Percentiles rank a stretch among this genome's conserved stretches.
These are phyloP conservation scores for Tetanocera ferruginea DNA, from an alignment of 2,888 invertebrate species.

Conservation along the genomic window DNA sequence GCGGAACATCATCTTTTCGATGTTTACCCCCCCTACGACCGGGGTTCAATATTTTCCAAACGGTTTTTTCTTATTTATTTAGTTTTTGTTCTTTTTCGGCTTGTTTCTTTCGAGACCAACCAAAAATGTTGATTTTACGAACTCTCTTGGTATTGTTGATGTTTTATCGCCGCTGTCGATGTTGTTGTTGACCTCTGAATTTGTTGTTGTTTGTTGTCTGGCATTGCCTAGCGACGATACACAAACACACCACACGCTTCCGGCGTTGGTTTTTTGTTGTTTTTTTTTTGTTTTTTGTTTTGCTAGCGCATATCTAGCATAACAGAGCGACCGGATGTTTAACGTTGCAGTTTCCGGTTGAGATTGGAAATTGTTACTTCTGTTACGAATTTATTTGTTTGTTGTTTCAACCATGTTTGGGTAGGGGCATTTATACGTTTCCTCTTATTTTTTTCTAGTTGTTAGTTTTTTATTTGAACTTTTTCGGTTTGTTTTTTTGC, in stretches of 20 bases:
- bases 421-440: not conserved
- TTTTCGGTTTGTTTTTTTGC: not conserved
- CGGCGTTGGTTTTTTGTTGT: constrained; percentile 51
- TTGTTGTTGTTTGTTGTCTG: constrained; percentile 1
- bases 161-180: not conserved
- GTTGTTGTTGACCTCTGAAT: constrained; percentile 36
- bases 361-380: constrained; percentile 46
- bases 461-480: not conserved
- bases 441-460: not conserved
- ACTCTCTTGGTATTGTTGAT: constrained; percentile 1
- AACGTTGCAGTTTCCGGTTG: constrained; percentile 41
- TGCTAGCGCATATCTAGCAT: not conserved
- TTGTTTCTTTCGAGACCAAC: not conserved
- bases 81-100: not conserved
- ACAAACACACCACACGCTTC: constrained; percentile 53
- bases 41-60: not conserved
- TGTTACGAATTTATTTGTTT: constrained; percentile 34
- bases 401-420: not conserved
- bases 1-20: not conserved
- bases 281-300: constrained; percentile 45
- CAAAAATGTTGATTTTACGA: constrained; percentile 4
- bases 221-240: not conserved
- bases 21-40: not conserved
- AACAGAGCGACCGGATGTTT: constrained; percentile 42
- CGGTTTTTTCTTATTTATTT: not conserved